These are phyloP conservation scores for Diglossa cyanea DNA, from an alignment of 2,797 vertebrate species.

Conservation along the genomic window DNA sequence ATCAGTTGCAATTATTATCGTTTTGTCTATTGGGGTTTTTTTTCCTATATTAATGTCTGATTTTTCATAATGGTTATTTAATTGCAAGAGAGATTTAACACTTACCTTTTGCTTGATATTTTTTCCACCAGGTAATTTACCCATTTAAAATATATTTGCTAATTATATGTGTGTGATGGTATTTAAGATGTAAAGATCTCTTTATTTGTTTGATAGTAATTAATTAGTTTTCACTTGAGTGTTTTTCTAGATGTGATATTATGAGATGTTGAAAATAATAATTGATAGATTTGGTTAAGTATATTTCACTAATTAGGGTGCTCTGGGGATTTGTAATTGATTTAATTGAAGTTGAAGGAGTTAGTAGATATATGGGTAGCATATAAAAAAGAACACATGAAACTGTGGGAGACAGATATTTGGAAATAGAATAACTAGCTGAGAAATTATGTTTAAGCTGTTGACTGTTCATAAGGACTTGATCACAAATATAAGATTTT, in stretches of 20 bases:
- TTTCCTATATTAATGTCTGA: background rate
- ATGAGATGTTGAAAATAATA: constrained; percentile 58
- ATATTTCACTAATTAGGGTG: constrained; percentile 47
- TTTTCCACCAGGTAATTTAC: background rate
- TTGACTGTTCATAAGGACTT: background rate
- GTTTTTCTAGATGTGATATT: constrained; percentile 56
- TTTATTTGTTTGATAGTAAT: constrained; percentile 54
- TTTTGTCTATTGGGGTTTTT: background rate
- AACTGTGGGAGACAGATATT: background rate
- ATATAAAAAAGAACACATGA: constrained; percentile 19
- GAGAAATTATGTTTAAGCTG: background rate
- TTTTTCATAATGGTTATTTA: background rate
- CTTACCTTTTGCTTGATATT: background rate
- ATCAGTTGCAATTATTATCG: background rate
- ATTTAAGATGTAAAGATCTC: constrained; percentile 26
- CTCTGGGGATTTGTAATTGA: constrained; percentile 60
- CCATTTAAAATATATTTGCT: constrained; percentile 8
- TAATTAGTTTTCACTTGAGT: constrained; percentile 59
- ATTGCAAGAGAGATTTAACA: background rate
- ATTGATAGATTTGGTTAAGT: constrained; percentile 55
- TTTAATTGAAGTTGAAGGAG: constrained; percentile 55
- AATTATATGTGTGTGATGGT: background rate
- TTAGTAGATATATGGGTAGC: constrained; percentile 21
- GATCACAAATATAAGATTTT: background rate
- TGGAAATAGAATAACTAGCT: background rate